phyloP scores from a whole-genome alignment of 2,888 invertebrate genomes.

The Himalopsyche tibetana region DNA sequence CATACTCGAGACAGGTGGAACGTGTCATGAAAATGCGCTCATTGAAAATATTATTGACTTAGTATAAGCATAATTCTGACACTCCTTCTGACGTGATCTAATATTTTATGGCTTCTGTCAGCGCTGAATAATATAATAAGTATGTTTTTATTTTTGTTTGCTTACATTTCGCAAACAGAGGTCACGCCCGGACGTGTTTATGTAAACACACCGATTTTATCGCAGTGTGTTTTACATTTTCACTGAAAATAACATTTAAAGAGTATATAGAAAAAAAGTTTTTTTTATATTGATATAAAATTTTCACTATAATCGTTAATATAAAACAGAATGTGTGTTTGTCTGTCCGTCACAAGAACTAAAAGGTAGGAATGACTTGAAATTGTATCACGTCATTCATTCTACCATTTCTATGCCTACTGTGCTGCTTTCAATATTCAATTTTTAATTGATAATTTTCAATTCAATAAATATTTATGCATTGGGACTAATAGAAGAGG shows the following conservation, averaged over 20 bases:
- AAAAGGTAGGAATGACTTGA: too few relatives aligned
- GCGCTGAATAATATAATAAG: not conserved
- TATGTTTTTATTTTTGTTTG: not conserved
- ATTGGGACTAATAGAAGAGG: too few relatives aligned
- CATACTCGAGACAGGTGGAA: too few relatives aligned
- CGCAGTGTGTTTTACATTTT: not conserved
- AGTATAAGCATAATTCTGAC: not conserved
- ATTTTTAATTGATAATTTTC: too few relatives aligned
- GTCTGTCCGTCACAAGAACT: too few relatives aligned
- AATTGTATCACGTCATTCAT: too few relatives aligned
- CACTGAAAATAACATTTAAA: not conserved
- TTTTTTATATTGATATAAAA: too few relatives aligned
- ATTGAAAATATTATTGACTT: not conserved
- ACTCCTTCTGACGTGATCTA: slow-evolving; percentile 19
- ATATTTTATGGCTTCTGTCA: slow-evolving; percentile 4
- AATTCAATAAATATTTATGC: too few relatives aligned
- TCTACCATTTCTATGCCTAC: too few relatives aligned
- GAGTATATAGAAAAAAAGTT: not conserved
- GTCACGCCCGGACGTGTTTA: not conserved
- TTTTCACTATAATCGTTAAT: too few relatives aligned
- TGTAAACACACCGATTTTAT: not conserved
- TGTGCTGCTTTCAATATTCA: too few relatives aligned
- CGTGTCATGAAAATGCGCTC: not conserved
- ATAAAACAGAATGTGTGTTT: too few relatives aligned
- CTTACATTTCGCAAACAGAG: not conserved